Evolutionary conservation across 2,888 invertebrate genomes (phyloP).

Genomic region (Nymphalis polychloros): DNA sequence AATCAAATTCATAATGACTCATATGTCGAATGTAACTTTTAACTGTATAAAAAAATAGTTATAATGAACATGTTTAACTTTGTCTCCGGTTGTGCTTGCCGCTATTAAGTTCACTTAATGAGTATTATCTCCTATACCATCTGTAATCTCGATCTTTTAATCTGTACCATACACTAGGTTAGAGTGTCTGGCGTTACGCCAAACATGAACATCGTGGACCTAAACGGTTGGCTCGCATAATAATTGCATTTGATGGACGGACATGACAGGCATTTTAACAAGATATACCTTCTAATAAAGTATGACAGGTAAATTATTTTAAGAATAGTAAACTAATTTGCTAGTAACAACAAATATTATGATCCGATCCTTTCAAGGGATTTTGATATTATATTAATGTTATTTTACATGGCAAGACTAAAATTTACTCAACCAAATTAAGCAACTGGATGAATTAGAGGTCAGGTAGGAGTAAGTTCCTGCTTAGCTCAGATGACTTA

Average conservation of each 20-base stretch:
- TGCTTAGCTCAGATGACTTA: too few relatives aligned
- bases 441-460: too few relatives aligned
- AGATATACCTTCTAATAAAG: neutral
- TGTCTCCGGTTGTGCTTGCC: neutral
- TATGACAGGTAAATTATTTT: neutral
- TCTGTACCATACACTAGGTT: slow-evolving; percentile 15
- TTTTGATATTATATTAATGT: too few relatives aligned
- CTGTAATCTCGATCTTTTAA: slow-evolving; percentile 16
- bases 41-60: too few relatives aligned
- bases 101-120: neutral
- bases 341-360: too few relatives aligned
- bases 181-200: slow-evolving; percentile 27
- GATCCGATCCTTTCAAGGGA: too few relatives aligned
- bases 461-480: too few relatives aligned
- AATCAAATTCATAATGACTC: too few relatives aligned
- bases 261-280: slow-evolving; percentile 25
- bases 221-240: slow-evolving; percentile 27
- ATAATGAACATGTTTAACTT: neutral
- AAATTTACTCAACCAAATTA: too few relatives aligned
- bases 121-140: slow-evolving; percentile 2
- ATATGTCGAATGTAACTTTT: too few relatives aligned
- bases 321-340: neutral
- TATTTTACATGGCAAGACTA: too few relatives aligned
- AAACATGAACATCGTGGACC: slow-evolving; percentile 17
- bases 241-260: slow-evolving; percentile 30